Evolutionary conservation across 1,140 invertebrate genomes (phyloP), one percentile per base, ranked within the genome.

Genomic region (Pseudomyrmex pallidus): DNA sequence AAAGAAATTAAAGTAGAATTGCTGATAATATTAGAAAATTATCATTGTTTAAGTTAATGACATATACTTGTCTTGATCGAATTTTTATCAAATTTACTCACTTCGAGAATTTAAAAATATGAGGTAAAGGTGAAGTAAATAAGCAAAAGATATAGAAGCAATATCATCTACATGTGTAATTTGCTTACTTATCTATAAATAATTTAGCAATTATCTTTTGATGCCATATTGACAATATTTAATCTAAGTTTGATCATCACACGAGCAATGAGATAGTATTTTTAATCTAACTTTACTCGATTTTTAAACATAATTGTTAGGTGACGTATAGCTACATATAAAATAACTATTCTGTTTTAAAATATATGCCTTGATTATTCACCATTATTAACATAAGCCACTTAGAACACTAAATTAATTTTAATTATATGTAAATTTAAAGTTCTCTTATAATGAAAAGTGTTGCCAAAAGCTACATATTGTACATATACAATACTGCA

Each of bases 381-480:
- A 66, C 35, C 35, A 56, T 1, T 13, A 56, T 1, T 56, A 46
- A 66, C 64, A 56, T 77, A 77, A 77, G 12, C 2, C 46, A 77
- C 64, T 46, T 66, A 77, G 3, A 77, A 77, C 1, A n/a, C 4
- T 44, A 63, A 74, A 74, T 52, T 25, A 52, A 54, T 44, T 73
- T 7, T 35, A 35, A 20, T 73, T 59, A 13, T 66, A 66, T 44
- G 44, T 54, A 25, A 68, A 52, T 35, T 68, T 10, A 15, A 67
- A 67, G 7, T 52, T 54, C 13, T 8, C 17, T 67, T 20, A 17
- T 20, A 17, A 66, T 20, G 12, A 52, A 52, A 52, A 4, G 5
- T 12, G 46, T 56, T 66, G 5, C 17, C 35, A 77, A 66, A 35
- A 35, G 35, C n/a, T 56, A 44, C 25, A 35, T 3, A 61, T 61